Conservation (phyloP, 1,140 invertebrate species). For the Ptiloglossa arizonensis region DNA sequence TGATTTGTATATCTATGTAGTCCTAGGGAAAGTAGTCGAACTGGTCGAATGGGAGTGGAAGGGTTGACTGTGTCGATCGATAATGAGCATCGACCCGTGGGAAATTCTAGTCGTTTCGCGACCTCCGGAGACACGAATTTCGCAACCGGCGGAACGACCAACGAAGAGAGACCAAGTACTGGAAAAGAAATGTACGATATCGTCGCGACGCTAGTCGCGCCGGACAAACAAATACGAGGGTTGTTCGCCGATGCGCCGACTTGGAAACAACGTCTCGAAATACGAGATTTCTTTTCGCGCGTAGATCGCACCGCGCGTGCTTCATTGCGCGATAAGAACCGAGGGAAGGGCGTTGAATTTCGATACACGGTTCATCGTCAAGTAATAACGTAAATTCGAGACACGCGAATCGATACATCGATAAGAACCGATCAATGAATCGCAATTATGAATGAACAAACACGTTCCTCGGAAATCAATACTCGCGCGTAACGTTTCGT, state of each 20-base stretch:
- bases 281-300: slow-evolving; percentile 22
- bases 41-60: slow-evolving; percentile 35
- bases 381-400: slow-evolving; percentile 18
- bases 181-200: no score
- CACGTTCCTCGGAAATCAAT: slow-evolving; percentile 2
- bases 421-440: slow-evolving; percentile 44
- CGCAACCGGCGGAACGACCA: no score
- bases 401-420: slow-evolving; percentile 56
- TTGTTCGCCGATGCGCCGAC: neutral
- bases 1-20: slow-evolving; percentile 26
- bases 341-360: slow-evolving; percentile 43
- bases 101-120: slow-evolving; percentile 59
- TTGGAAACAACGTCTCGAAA: slow-evolving; percentile 20
- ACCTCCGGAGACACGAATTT: slow-evolving; percentile 26
- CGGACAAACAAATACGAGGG: neutral
- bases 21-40: slow-evolving; percentile 51
- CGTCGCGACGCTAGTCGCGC: no score
- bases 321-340: slow-evolving; percentile 44
- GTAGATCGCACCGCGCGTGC: neutral
- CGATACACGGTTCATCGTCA: slow-evolving; percentile 37
- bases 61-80: slow-evolving; percentile 15
- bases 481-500: neutral
- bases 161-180: no score
- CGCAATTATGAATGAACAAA: slow-evolving; percentile 57
- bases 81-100: slow-evolving; percentile 59